Percentiles rank a stretch among this genome's conserved stretches.
These are phyloP conservation scores for Halocaridina rubra DNA, from an alignment of 2,888 invertebrate genomes.

Conservation along the genomic window DNA sequence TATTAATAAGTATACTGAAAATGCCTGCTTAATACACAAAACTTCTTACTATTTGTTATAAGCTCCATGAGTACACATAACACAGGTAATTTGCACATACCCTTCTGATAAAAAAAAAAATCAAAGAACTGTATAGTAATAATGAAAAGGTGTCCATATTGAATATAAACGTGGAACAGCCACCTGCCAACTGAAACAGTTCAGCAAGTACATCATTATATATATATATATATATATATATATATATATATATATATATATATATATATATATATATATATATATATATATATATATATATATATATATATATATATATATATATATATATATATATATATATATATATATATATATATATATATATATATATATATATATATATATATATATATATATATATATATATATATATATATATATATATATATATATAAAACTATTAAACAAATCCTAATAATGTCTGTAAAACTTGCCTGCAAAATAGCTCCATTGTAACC, in stretches of 20 bases:
- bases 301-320: neutral
- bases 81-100: too few species aligned
- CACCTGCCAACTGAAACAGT: too few species aligned
- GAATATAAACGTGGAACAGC: too few species aligned
- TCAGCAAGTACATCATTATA: neutral
- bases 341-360: neutral
- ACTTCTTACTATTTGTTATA: too few species aligned
- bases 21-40: too few species aligned
- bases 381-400: neutral
- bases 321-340: neutral
- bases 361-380: neutral
- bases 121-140: too few species aligned
- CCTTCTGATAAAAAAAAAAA: too few species aligned
- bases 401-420: neutral
- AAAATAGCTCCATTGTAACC: constrained; percentile 70
- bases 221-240: neutral
- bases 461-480: constrained; percentile 66
- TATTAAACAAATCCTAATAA: neutral
- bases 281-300: neutral
- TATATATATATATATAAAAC: neutral
- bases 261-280: neutral
- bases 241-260: neutral
- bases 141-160: too few species aligned
- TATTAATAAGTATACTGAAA: too few species aligned
- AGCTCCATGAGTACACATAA: too few species aligned